Percentiles rank a stretch among this genome's conserved stretches.
These are phyloP conservation scores for Osmoderma eremita DNA, from an alignment of 2,888 invertebrate species.

Conservation along the genomic window DNA sequence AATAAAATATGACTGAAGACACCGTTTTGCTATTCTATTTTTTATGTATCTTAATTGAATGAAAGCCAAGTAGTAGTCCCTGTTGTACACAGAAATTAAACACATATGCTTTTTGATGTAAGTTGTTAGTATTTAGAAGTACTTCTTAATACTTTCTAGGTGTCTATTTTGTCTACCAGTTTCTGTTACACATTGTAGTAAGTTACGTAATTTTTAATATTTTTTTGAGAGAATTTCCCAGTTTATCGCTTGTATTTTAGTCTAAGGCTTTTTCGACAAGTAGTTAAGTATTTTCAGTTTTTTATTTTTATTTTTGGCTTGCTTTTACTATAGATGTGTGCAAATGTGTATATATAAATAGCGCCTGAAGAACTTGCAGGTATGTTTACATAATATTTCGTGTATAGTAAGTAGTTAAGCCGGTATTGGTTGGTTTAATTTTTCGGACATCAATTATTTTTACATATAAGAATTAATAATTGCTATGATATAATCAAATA, in stretches of 20 bases:
- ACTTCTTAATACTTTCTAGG: constrained; percentile 20
- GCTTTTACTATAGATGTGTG: constrained; percentile 40
- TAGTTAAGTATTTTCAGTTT: background rate
- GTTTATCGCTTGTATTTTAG: constrained; percentile 16
- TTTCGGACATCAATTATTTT: background rate
- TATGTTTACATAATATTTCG: constrained; percentile 40
- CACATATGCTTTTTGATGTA: constrained; percentile 14
- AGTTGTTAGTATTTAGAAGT: constrained; percentile 25
- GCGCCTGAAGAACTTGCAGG: constrained; percentile 44
- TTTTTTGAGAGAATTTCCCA: background rate
- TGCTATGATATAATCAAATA: background rate
- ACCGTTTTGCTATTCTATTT: constrained; percentile 4
- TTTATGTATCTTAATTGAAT: background rate
- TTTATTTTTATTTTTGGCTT: constrained; percentile 35
- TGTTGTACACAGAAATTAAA: background rate
- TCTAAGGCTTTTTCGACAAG: background rate
- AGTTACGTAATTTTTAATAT: constrained; percentile 18
- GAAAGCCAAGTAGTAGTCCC: constrained; percentile 4
- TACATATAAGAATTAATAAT: too few species aligned
- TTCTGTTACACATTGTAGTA: constrained; percentile 30
- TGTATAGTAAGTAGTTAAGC: constrained; percentile 27
- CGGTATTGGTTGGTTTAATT: constrained; percentile 28
- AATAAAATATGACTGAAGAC: constrained; percentile 18
- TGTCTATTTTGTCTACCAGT: constrained; percentile 33
- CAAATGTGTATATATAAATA: constrained; percentile 30